Conservation (phyloP, 2,888 invertebrate genomes). For the Celastrina argiolus region DNA sequence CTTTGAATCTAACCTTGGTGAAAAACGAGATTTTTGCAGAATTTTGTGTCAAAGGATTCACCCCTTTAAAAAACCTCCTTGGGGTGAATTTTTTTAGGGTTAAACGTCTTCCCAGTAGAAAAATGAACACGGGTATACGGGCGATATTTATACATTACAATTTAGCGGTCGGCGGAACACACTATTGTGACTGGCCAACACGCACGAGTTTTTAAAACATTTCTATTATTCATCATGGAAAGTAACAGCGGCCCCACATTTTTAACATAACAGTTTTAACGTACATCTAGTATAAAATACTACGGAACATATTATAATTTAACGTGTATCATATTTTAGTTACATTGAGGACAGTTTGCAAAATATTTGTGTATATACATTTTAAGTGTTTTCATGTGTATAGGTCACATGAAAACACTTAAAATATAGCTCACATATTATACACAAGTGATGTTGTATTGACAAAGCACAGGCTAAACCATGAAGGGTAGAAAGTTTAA, state of each 20-base stretch:
- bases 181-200: neutral
- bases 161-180: conserved; percentile 7
- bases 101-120: neutral
- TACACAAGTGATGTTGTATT: no score
- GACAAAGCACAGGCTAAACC: no score
- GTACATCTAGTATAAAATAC: neutral
- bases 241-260: conserved; percentile 8
- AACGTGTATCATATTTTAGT: neutral
- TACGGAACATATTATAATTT: neutral
- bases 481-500: no score
- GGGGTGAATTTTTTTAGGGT: no score
- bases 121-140: neutral
- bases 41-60: no score
- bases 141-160: conserved; percentile 4
- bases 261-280: conserved; percentile 11
- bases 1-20: no score
- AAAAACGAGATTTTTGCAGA: no score
- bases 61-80: no score
- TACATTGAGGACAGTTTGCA: neutral
- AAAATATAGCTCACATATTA: neutral
- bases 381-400: neutral
- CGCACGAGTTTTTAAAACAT: conserved; percentile 12
- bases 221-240: conserved; percentile 13
- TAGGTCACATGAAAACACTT: neutral
- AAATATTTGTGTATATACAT: no score